Conservation (phyloP, 2,797 vertebrate genomes). For the Argentina silus region DNA sequence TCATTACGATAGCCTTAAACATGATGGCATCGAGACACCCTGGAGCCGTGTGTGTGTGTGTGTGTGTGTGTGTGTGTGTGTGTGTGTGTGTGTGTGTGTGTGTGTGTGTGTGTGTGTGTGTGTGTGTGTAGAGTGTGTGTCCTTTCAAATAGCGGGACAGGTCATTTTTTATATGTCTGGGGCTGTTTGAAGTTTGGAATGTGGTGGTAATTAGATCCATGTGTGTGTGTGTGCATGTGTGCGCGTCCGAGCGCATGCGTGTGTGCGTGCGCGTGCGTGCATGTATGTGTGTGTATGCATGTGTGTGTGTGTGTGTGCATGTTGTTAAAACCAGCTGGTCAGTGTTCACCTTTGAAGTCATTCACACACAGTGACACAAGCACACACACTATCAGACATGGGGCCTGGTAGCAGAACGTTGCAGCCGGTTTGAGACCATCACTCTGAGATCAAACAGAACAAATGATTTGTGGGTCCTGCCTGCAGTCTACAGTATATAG, state of each 20-base stretch:
- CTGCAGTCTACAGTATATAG: too few relatives aligned
- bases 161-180: conserved; percentile 34
- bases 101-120: conserved; percentile 11
- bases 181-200: conserved; percentile 58
- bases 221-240: conserved; percentile 6
- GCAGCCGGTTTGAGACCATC: not conserved
- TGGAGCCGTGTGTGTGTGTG: not conserved
- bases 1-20: conserved; percentile 27
- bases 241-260: not conserved
- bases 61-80: conserved; percentile 4
- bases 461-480: conserved; percentile 20
- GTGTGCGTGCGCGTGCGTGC: conserved; percentile 6
- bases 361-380: not conserved
- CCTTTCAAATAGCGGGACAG: not conserved
- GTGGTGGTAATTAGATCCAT: conserved; percentile 46
- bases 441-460: conserved; percentile 33
- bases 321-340: conserved; percentile 52
- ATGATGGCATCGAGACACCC: conserved; percentile 19
- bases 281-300: conserved; percentile 8
- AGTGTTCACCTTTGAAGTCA: conserved; percentile 32
- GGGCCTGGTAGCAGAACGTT: not conserved
- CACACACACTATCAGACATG: conserved; percentile 1
- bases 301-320: conserved; percentile 3
- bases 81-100: conserved; percentile 18
- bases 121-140: conserved; percentile 11